Percentiles rank a stretch among this genome's conserved stretches.
Conservation (phyloP, 2,797 vertebrate genomes). For the Thalassophryne amazonica region DNA sequence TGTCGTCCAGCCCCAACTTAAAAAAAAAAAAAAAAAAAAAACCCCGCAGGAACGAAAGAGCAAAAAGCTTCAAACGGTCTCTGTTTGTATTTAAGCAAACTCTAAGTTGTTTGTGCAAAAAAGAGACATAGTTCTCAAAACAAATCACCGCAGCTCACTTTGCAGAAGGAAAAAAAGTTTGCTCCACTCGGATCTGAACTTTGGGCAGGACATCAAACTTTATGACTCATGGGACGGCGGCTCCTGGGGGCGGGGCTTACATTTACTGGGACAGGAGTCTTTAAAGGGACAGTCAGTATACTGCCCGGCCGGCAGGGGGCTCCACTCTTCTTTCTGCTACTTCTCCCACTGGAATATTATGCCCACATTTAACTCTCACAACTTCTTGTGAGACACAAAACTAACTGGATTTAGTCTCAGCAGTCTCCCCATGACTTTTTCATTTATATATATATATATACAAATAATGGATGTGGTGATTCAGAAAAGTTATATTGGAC, state of each 20-base stretch:
- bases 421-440: too few species aligned
- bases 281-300: constrained; percentile 71
- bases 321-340: background rate
- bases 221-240: constrained; percentile 78
- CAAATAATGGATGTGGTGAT: too few species aligned
- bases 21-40: constrained; percentile 19
- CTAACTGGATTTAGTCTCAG: too few species aligned
- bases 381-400: too few species aligned
- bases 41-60: constrained; percentile 13
- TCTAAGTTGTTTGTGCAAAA: background rate
- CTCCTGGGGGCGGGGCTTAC: constrained; percentile 63
- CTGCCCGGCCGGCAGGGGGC: background rate
- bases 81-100: background rate
- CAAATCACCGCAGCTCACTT: constrained; percentile 79
- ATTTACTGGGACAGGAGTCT: constrained; percentile 59
- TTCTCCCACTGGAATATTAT: too few species aligned
- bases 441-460: too few species aligned
- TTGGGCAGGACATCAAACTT: constrained; percentile 83
- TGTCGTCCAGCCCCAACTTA: constrained; percentile 37
- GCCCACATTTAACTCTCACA: too few species aligned
- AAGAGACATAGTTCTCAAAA: constrained; percentile 25
- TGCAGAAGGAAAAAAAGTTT: constrained; percentile 61
- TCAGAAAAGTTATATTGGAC: too few species aligned
- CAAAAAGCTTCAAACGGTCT: constrained; percentile 6
- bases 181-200: constrained; percentile 74